These are phyloP conservation scores for Thymelicus lineola DNA, from an alignment of 2,888 invertebrate genomes.

Conservation along the genomic window DNA sequence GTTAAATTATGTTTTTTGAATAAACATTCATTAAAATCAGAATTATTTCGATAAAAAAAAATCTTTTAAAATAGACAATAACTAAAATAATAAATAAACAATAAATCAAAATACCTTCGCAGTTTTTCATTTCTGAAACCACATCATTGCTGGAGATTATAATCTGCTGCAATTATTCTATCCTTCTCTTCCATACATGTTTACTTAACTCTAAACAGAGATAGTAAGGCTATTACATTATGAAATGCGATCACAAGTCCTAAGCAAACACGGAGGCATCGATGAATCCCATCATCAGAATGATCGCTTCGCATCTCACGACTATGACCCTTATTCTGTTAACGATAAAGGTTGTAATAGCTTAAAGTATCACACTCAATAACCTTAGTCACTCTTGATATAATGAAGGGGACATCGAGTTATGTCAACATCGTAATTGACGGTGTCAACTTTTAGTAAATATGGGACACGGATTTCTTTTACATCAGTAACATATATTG, in stretches of 20 bases:
- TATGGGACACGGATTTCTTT: constrained; percentile 2
- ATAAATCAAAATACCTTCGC: background rate
- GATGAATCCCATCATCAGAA: constrained; percentile 22
- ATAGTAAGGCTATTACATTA: constrained; percentile 11
- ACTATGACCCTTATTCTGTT: background rate
- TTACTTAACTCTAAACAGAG: background rate
- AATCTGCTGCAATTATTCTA: constrained; percentile 3
- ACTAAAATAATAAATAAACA: too few species aligned
- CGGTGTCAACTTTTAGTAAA: constrained; percentile 2
- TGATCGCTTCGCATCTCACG: background rate
- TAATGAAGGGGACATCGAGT: constrained; percentile 11
- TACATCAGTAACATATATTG: background rate
- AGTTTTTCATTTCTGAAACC: constrained; percentile 15
- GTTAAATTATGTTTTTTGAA: too few species aligned
- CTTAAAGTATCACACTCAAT: background rate
- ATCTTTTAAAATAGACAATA: too few species aligned
- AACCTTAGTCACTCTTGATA: constrained; percentile 7
- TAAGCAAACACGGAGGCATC: constrained; percentile 20
- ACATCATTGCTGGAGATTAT: constrained; percentile 2
- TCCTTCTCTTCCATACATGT: background rate
- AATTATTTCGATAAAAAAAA: too few species aligned
- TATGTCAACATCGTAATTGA: background rate
- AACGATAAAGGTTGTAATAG: background rate
- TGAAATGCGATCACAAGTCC: constrained; percentile 18
- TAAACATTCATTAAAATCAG: too few species aligned